Evolutionary conservation across 2,113 vertebrate genomes (phyloP).

Genomic region (Enhydra lutris): DNA sequence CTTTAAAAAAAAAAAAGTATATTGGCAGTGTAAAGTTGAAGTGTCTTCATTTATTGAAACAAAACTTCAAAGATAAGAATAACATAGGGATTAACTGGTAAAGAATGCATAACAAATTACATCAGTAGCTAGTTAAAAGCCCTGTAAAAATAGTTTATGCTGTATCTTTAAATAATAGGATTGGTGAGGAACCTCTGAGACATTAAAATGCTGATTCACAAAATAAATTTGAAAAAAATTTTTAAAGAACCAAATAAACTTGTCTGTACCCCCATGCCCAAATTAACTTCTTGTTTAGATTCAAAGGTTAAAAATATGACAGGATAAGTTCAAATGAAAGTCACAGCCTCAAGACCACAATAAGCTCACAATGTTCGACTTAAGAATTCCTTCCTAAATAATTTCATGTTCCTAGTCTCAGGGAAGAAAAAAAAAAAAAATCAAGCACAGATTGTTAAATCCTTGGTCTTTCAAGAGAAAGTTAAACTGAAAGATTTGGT

Average conservation of each 20-base stretch:
- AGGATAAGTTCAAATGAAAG: slow-evolving; percentile 32
- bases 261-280: neutral
- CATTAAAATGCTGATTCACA: slow-evolving; percentile 49
- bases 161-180: slow-evolving; percentile 71
- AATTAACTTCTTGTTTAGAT: slow-evolving; percentile 60
- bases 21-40: slow-evolving; percentile 57
- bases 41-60: slow-evolving; percentile 73
- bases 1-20: neutral
- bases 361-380: slow-evolving; percentile 46
- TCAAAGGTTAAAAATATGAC: slow-evolving; percentile 62
- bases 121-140: slow-evolving; percentile 78
- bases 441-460: neutral
- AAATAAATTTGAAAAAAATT: neutral
- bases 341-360: neutral
- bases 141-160: slow-evolving; percentile 74
- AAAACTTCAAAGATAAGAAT: slow-evolving; percentile 78
- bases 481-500: neutral
- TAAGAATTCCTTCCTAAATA: slow-evolving; percentile 15
- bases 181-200: slow-evolving; percentile 58
- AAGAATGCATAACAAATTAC: slow-evolving; percentile 81
- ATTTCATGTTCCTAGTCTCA: slow-evolving; percentile 28
- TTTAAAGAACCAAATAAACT: slow-evolving; percentile 40
- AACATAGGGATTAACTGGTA: slow-evolving; percentile 77
- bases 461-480: slow-evolving; percentile 34
- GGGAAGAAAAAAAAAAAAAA: slow-evolving; percentile 35